Evolutionary conservation across 1,140 invertebrate species (phyloP).

Genomic region (Matsumurasca onukii): DNA sequence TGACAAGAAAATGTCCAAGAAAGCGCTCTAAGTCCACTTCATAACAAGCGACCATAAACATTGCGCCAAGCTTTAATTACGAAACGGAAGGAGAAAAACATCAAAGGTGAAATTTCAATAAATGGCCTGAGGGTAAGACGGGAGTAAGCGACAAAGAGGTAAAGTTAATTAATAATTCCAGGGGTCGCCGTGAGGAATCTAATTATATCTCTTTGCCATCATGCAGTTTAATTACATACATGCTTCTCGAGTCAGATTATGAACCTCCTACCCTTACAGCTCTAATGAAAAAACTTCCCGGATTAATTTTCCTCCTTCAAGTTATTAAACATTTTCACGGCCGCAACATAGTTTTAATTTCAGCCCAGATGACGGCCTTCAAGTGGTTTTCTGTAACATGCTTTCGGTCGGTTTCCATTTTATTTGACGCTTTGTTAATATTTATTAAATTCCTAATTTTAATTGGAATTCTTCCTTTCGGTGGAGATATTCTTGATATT

Average conservation of each 20-base stretch:
- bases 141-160: constrained; percentile 21
- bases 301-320: constrained; percentile 26
- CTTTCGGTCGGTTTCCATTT: constrained; percentile 12
- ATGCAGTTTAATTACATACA: constrained; percentile 26
- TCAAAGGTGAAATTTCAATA: constrained; percentile 27
- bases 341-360: constrained; percentile 20
- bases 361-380: constrained; percentile 3
- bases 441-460: constrained; percentile 27
- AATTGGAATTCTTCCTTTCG: constrained; percentile 17
- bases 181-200: constrained; percentile 21
- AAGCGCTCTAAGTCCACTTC: too few relatives aligned
- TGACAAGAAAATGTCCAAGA: too few relatives aligned
- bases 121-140: constrained; percentile 20
- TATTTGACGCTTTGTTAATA: constrained; percentile 26
- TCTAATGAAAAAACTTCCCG: constrained; percentile 25
- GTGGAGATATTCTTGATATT: constrained; percentile 15
- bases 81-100: constrained; percentile 25
- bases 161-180: constrained; percentile 28
- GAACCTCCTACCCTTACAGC: constrained; percentile 20
- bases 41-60: constrained; percentile 16
- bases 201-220: constrained; percentile 27
- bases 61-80: constrained; percentile 22
- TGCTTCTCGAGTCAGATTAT: constrained; percentile 16
- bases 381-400: not conserved
- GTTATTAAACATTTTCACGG: constrained; percentile 25